These are phyloP conservation scores for Mythimna vitellina DNA, from an alignment of 2,888 invertebrate genomes.

Conservation along the genomic window DNA sequence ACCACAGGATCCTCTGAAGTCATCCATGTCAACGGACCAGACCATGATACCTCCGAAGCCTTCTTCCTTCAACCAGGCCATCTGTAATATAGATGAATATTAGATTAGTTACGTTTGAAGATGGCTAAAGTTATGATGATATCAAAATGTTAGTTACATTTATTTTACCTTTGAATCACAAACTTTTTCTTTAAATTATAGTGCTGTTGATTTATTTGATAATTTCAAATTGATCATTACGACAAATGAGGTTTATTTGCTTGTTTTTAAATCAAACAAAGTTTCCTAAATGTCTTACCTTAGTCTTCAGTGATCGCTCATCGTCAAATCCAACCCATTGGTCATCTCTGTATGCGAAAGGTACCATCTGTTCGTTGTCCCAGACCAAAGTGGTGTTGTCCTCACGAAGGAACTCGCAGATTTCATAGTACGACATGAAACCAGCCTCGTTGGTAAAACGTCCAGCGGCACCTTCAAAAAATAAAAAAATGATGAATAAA, in stretches of 20 bases:
- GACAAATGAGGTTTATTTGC: not conserved
- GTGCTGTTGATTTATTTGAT: not conserved
- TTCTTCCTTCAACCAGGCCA: slow-evolving; percentile 98
- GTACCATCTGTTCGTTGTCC: slow-evolving; percentile 99
- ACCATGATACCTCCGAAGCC: slow-evolving; percentile 99
- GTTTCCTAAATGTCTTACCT: slow-evolving; percentile 85
- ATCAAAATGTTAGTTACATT: too few relatives aligned
- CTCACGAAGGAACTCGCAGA: slow-evolving; percentile 97
- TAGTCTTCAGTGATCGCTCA: slow-evolving; percentile 97
- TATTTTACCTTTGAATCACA: not conserved
- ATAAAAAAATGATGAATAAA: not conserved
- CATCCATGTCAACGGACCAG: slow-evolving; percentile 99
- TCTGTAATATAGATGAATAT: slow-evolving; percentile 89
- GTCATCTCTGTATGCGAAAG: slow-evolving; percentile 97
- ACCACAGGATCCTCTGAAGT: slow-evolving; percentile 97
- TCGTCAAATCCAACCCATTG: slow-evolving; percentile 99
- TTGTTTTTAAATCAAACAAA: not conserved
- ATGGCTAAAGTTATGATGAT: too few relatives aligned
- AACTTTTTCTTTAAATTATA: too few relatives aligned
- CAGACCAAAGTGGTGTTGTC: slow-evolving; percentile 98
- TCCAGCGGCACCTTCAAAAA: slow-evolving; percentile 91
- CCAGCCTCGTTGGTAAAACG: slow-evolving; percentile 98
- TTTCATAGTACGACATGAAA: slow-evolving; percentile 98
- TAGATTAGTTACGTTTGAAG: not conserved
- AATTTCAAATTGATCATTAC: not conserved